Conservation (phyloP, 2,888 invertebrate genomes). For the Camptogramma bilineatum region DNA sequence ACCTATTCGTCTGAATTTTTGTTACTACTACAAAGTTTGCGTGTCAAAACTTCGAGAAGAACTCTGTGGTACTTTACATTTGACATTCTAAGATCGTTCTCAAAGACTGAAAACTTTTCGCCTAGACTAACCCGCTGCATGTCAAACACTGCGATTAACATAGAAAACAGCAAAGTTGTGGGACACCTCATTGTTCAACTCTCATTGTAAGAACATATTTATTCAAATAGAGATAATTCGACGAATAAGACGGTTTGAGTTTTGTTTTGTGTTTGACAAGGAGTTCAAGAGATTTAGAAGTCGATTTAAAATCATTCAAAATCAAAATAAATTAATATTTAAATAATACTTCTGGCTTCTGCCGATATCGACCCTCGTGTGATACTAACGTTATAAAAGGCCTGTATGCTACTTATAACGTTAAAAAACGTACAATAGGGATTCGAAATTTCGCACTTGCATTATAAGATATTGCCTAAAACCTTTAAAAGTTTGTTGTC, state of each 20-base stretch:
- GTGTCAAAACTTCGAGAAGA: background rate
- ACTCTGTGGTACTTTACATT: background rate
- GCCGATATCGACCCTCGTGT: too few species aligned
- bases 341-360: too few species aligned
- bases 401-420: too few species aligned
- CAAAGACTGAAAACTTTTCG: slow-evolving; percentile 11
- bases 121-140: slow-evolving; percentile 33
- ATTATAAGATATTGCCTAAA: too few species aligned
- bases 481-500: too few species aligned
- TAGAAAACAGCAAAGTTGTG: slow-evolving; percentile 50
- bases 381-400: too few species aligned
- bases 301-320: too few species aligned
- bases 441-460: too few species aligned
- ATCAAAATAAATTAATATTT: too few species aligned
- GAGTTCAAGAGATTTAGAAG: background rate
- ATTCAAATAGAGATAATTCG: slow-evolving; percentile 6
- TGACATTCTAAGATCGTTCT: background rate
- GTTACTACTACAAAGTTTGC: background rate
- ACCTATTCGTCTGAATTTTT: too few species aligned
- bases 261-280: background rate
- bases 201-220: slow-evolving; percentile 2
- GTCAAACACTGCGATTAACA: slow-evolving; percentile 52
- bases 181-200: slow-evolving; percentile 8
- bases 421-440: too few species aligned
- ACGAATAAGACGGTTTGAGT: background rate